Base-by-base conservation (phyloP, 2,797 vertebrate species). In the Xenentodon cancila region DNA sequence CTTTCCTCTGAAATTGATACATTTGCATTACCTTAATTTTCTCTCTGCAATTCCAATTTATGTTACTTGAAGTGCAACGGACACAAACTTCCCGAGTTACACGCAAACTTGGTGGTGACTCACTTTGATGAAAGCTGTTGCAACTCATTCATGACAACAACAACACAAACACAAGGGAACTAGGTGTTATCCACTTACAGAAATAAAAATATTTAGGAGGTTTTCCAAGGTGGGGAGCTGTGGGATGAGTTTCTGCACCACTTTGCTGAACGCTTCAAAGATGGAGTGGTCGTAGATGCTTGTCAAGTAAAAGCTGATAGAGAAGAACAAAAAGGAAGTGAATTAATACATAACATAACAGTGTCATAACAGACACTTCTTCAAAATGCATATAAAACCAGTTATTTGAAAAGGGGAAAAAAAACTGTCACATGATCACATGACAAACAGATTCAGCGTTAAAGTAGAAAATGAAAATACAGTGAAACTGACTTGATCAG, bases 231-330 rank as follows among this genome's bases (percentile, higher is more conserved):
- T 99, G 64, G 98, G 98, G 59, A 99, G 93, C 57, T 99, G 98
- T 0, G 97, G 97, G 86, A 99, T 99, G 84, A 99, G 97, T 87
- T 99, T 99, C 94, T 99, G 98, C 61, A 99, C 98, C 86, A 99
- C 98, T 93, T 99, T 99, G 94, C 98, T 99, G 94, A 99, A 99
- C 80, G 98, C 98, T 93, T 99, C 98, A 71, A 99, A 99, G 93
- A 99, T 99, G 79, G 98, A 99, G 92, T 99, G 98, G 91, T 99
- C 98, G 72, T 99, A 99, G 90, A 99, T 99, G 91, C 98, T 99
- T 27, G 98, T 99, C 94, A 99, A 93, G 90, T 99, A 99, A 93
- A 99, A 99, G 92, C 97, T 99, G 93, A 77, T 81, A 47, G 60
- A 49, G 30, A 59, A 2, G 64, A 48, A 61, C 1, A 68, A 60